A percentile compares a stretch with the other conserved stretches of the same genome.
Evolutionary conservation across 2,113 vertebrate species (phyloP).

Genomic region (Candoia aspera): DNA sequence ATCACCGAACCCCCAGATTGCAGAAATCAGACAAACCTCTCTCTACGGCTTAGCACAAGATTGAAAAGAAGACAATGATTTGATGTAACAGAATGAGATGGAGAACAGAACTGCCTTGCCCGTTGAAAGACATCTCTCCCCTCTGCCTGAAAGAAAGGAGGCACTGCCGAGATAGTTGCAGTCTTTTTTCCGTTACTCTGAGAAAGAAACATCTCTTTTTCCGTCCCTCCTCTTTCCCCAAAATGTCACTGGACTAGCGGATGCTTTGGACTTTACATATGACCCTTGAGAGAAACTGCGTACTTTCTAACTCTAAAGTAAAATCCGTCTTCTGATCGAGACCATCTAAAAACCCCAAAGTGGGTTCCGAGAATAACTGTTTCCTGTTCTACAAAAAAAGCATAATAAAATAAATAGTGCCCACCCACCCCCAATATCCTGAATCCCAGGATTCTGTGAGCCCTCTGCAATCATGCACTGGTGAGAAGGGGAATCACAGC

Average conservation of each 20-base stretch:
- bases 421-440: not conserved
- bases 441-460: slow-evolving; percentile 2
- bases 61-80: not conserved
- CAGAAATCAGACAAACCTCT: not conserved
- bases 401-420: slow-evolving; percentile 22
- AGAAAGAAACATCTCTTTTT: too few species aligned
- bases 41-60: not conserved
- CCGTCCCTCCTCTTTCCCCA: too few species aligned
- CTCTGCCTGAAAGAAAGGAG: not conserved
- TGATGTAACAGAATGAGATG: not conserved
- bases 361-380: slow-evolving; percentile 5
- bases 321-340: slow-evolving; percentile 5
- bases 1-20: not conserved
- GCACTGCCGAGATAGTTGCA: too few species aligned
- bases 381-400: slow-evolving; percentile 7
- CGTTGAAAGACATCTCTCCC: not conserved
- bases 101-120: not conserved
- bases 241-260: not conserved
- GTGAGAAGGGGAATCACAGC: slow-evolving; percentile 18
- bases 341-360: not conserved
- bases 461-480: slow-evolving; percentile 34
- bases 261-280: not conserved
- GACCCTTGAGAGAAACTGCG: not conserved
- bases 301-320: not conserved
- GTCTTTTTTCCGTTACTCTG: too few species aligned